phyloP scores from a whole-genome alignment of 2,797 vertebrate genomes.

The Argya squamiceps region DNA sequence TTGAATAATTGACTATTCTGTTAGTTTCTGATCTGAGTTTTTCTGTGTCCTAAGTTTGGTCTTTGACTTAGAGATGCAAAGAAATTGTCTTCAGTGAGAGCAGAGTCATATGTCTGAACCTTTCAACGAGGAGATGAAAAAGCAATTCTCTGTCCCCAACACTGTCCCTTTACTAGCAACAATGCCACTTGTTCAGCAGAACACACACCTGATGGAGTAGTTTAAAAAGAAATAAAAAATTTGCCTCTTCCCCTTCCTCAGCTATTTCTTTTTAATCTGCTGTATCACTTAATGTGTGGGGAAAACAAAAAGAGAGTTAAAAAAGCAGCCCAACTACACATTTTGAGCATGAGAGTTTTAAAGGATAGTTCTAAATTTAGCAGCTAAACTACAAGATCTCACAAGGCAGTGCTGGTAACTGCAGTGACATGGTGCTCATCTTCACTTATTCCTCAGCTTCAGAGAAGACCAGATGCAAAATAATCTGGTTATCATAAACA shows the following conservation, averaged over 20 bases:
- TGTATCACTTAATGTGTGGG: not conserved
- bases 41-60: not conserved
- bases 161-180: not conserved
- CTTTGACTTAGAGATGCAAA: not conserved
- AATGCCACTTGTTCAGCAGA: not conserved
- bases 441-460: not conserved
- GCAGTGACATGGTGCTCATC: not conserved
- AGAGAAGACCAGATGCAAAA: not conserved
- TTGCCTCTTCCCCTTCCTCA: not conserved
- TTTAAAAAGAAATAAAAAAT: not conserved
- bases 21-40: not conserved
- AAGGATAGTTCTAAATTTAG: not conserved
- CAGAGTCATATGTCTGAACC: not conserved
- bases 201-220: not conserved
- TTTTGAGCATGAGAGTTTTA: not conserved
- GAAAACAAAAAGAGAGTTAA: not conserved
- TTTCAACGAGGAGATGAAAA: not conserved
- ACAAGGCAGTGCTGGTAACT: not conserved
- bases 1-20: not conserved
- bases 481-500: not conserved
- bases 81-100: not conserved
- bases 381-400: not conserved
- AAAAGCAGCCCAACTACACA: not conserved
- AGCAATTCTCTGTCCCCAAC: not conserved
- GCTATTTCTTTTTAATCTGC: not conserved